A percentile compares a stretch with the other conserved stretches of the same genome.
phyloP scores from a whole-genome alignment of 2,888 invertebrate genomes.

The Aromia moschata region DNA sequence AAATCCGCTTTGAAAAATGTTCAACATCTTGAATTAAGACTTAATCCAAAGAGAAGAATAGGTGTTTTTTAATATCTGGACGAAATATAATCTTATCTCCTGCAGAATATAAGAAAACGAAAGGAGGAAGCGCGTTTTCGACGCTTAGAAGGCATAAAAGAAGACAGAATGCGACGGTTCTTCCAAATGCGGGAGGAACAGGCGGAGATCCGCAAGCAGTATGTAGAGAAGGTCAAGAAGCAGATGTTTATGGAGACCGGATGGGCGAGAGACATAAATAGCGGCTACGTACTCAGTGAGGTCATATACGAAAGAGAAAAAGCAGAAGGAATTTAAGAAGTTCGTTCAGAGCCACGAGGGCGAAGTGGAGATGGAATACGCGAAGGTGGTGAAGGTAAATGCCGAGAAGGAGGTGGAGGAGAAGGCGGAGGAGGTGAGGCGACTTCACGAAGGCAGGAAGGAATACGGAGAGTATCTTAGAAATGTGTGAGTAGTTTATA shows the following conservation, averaged over 20 bases:
- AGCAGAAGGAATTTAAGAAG: conserved; percentile 55
- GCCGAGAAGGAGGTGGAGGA: conserved; percentile 49
- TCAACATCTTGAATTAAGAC: no score
- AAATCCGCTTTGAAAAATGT: no score
- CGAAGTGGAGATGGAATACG: conserved; percentile 48
- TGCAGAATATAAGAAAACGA: conserved; percentile 47
- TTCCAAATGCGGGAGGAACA: conserved; percentile 45
- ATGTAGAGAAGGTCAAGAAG: conserved; percentile 51
- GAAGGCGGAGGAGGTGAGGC: conserved; percentile 46
- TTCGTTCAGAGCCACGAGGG: conserved; percentile 53
- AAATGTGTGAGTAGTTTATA: conserved; percentile 47
- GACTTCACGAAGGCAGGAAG: conserved; percentile 43
- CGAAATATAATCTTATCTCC: no score
- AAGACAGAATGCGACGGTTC: conserved; percentile 43
- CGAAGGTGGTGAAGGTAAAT: conserved; percentile 45
- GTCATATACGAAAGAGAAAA: conserved; percentile 54
- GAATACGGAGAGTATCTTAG: conserved; percentile 41
- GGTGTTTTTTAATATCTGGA: no score
- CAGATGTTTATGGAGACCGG: conserved; percentile 52
- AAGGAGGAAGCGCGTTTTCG: conserved; percentile 46
- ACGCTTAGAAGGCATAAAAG: conserved; percentile 43
- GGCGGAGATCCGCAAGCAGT: conserved; percentile 47
- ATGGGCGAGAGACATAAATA: conserved; percentile 52
- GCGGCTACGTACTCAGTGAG: conserved; percentile 54
- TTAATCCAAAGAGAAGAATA: no score